A percentile compares a stretch with the other conserved stretches of the same genome.
phyloP scores from a whole-genome alignment of 1,140 invertebrate species.

The Phthorimaea operculella region DNA sequence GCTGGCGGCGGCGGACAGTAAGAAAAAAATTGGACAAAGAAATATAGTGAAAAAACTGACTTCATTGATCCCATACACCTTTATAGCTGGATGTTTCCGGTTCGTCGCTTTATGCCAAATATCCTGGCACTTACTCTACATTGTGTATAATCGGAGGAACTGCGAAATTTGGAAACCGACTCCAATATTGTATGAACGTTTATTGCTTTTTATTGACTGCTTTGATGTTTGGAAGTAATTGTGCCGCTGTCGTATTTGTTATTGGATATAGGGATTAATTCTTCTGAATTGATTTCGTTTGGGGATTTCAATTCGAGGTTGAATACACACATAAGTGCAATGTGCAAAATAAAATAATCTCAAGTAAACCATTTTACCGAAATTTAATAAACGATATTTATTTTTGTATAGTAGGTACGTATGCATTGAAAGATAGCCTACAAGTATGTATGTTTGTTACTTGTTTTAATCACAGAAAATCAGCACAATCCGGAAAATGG shows the following conservation, averaged over 20 bases:
- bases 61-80: conserved; percentile 27
- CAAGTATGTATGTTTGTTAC: too few species aligned
- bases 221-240: conserved; percentile 5
- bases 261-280: conserved; percentile 3
- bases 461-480: too few species aligned
- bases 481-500: too few species aligned
- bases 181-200: conserved; percentile 1
- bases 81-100: conserved; percentile 36
- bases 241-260: neutral
- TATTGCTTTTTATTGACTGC: conserved; percentile 3
- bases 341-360: too few species aligned
- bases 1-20: too few species aligned
- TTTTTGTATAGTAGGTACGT: too few species aligned
- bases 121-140: neutral
- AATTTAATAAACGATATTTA: too few species aligned
- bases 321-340: too few species aligned
- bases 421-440: too few species aligned
- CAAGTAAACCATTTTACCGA: too few species aligned
- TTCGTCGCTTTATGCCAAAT: conserved; percentile 26
- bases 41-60: conserved; percentile 20
- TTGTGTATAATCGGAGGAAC: conserved; percentile 10
- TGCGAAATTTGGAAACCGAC: conserved; percentile 1
- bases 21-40: neutral
- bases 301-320: neutral
- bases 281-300: neutral